These are phyloP conservation scores for Balanococcus diminutus DNA, from an alignment of 2,888 invertebrate species.

Conservation along the genomic window DNA sequence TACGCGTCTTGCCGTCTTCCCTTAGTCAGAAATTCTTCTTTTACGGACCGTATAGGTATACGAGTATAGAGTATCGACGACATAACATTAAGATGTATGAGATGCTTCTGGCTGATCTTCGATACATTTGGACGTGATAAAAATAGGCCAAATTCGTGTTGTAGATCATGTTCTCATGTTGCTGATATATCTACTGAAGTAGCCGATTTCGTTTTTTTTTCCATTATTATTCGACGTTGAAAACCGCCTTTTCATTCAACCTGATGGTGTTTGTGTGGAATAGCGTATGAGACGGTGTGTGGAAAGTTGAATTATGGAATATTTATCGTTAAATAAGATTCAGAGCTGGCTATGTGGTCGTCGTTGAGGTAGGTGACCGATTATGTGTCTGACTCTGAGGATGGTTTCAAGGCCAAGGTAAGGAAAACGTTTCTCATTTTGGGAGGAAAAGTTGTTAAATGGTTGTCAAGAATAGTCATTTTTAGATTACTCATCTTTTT, in stretches of 20 bases:
- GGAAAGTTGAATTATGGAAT: background rate
- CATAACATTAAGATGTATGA: conserved; percentile 43
- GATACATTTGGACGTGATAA: conserved; percentile 48
- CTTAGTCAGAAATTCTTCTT: conserved; percentile 27
- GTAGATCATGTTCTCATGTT: conserved; percentile 45
- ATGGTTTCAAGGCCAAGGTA: too few species aligned
- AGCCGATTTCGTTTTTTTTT: conserved; percentile 44
- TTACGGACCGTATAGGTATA: conserved; percentile 22
- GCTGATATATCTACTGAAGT: conserved; percentile 45
- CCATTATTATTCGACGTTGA: background rate
- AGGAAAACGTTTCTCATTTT: too few species aligned
- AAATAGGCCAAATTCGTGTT: conserved; percentile 53
- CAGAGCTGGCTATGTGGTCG: background rate
- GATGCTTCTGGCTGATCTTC: conserved; percentile 49
- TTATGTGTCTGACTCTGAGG: too few species aligned
- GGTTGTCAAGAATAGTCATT: too few species aligned
- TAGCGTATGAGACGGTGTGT: background rate
- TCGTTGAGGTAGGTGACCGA: too few species aligned
- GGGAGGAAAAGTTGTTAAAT: too few species aligned
- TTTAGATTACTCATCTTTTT: too few species aligned
- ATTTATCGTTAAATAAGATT: background rate
- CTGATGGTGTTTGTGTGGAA: background rate
- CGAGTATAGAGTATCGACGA: conserved; percentile 32
- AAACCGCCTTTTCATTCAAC: conserved; percentile 34
- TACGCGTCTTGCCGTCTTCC: conserved; percentile 24